Evolutionary conservation across 2,797 vertebrate species (phyloP), one percentile per base, ranked within the genome.

Genomic region (Crypturellus tataupa): DNA sequence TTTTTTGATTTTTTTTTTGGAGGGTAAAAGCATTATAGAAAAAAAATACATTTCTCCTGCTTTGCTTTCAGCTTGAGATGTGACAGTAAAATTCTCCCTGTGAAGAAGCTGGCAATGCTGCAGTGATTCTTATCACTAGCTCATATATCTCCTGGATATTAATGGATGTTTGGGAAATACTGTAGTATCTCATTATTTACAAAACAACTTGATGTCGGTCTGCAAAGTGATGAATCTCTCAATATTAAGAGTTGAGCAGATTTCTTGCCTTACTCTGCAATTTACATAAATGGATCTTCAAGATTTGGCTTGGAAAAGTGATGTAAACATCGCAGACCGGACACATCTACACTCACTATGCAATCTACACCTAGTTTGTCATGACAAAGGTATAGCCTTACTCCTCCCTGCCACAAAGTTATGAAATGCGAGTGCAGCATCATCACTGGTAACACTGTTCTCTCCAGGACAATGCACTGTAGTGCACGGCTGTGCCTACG

Each of bases 71-170:
- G 90, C 68, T 37, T n/a, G 58, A 63, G 69, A 94, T 94, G 37
- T 69, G 80, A 94, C 83, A 94, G 87, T 80, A 96, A 91, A 80
- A 80, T 81, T 91, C 47, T 91, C 78, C 51, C 87, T 44, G 55
- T 33, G 31, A 79, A 76, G 44, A 81, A 89, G 80, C 76, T 69
- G 42, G 89, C 70, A 96, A 95, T 78, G 94, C 89, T 95, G 86
- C 88, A 84, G 84, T 95, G 83, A 91, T 93, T 96, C 97, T 97
- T 96, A 94, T 96, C 94, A 87, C 81, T 86, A 92, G 63, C 87
- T 87, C 63, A 87, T 82, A 71, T 58, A 94, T 65, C 80, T 95
- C 83, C 89, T 92, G 85, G 87, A 82, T 95, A 93, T 93, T 95
- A 95, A 94, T 87, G 91, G 53, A 51, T 88, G 62, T 90, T 97